phyloP scores from a whole-genome alignment of 1,140 invertebrate species.

The Drosophila elegans region DNA sequence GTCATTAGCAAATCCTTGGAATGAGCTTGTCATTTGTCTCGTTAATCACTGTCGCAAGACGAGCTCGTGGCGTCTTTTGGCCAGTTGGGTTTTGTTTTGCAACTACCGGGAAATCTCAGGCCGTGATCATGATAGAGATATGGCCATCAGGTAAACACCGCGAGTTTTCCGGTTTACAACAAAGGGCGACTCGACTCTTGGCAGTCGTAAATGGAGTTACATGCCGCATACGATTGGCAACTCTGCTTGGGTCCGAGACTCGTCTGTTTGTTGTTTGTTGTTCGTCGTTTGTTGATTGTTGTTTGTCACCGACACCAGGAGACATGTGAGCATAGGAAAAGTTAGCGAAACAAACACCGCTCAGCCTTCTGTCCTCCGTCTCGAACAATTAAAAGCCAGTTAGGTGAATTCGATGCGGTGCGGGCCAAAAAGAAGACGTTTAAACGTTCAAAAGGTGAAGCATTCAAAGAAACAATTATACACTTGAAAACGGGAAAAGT shows the following conservation, averaged over 20 bases:
- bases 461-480: constrained; percentile 25
- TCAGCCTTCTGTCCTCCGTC: not conserved
- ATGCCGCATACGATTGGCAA: constrained; percentile 49
- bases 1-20: constrained; percentile 23
- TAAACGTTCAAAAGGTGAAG: constrained; percentile 39
- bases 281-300: constrained; percentile 28
- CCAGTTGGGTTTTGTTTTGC: constrained; percentile 15
- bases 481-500: constrained; percentile 1
- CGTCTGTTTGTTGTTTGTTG: constrained; percentile 35
- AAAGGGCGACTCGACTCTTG: constrained; percentile 37
- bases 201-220: constrained; percentile 66
- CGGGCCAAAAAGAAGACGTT: constrained; percentile 36
- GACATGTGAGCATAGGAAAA: constrained; percentile 8
- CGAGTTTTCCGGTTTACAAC: constrained; percentile 54
- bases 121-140: constrained; percentile 26
- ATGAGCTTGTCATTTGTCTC: constrained; percentile 19
- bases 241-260: constrained; percentile 37
- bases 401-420: constrained; percentile 57
- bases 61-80: constrained; percentile 23
- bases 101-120: constrained; percentile 41
- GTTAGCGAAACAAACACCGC: constrained; percentile 19
- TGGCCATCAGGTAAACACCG: constrained; percentile 36
- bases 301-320: constrained; percentile 29
- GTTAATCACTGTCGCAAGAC: constrained; percentile 19
- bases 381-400: constrained; percentile 67